phyloP scores from a whole-genome alignment of 2,888 invertebrate genomes.

The Ferdinandea cuprea region DNA sequence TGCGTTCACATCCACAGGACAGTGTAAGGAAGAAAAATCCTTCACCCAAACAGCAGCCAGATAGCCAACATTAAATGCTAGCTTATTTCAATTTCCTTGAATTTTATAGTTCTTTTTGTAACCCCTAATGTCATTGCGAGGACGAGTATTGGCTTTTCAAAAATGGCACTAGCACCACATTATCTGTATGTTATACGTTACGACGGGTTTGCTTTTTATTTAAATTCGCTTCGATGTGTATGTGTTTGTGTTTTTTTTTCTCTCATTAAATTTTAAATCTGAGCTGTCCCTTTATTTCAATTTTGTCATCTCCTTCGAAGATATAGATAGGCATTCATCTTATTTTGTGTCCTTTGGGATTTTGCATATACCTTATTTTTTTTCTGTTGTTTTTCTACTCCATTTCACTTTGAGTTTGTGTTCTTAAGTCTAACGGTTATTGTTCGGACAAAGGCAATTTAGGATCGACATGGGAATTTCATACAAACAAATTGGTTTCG shows the following conservation, averaged over 20 bases:
- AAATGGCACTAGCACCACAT: constrained; percentile 31
- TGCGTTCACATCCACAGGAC: constrained; percentile 7
- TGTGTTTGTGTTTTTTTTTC: constrained; percentile 12
- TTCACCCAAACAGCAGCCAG: constrained; percentile 23
- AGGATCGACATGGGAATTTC: constrained; percentile 33
- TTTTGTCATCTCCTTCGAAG: constrained; percentile 54
- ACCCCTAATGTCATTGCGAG: constrained; percentile 22
- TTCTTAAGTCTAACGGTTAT: constrained; percentile 33
- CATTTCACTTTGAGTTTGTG: constrained; percentile 19
- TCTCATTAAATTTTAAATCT: constrained; percentile 61
- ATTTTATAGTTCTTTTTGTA: constrained; percentile 45
- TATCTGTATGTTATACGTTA: neutral
- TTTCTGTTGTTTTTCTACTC: neutral
- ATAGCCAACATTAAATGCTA: constrained; percentile 44
- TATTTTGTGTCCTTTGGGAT: constrained; percentile 20
- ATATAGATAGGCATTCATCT: constrained; percentile 55
- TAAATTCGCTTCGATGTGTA: too few species aligned
- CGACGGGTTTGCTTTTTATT: neutral
- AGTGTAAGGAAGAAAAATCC: neutral
- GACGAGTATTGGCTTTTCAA: constrained; percentile 15
- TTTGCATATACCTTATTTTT: neutral
- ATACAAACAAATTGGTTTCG: constrained; percentile 53
- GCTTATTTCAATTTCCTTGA: constrained; percentile 66
- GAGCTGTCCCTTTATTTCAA: constrained; percentile 47
- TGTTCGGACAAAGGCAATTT: constrained; percentile 55